These are phyloP conservation scores for Parasteatoda tepidariorum DNA, from an alignment of 1,140 invertebrate genomes.

Conservation along the genomic window DNA sequence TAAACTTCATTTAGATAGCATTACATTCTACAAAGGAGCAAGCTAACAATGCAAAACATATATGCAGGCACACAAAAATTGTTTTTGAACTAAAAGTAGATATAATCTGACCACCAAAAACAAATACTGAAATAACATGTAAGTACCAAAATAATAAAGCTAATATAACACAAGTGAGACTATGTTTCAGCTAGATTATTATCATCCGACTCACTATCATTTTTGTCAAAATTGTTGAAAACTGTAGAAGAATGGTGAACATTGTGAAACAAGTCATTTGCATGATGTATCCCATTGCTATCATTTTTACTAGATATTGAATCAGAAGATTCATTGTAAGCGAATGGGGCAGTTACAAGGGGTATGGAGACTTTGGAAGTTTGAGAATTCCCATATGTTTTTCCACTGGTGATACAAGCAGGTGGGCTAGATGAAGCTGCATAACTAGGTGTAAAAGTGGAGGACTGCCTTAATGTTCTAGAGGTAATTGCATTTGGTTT, in stretches of 20 bases:
- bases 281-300: not conserved
- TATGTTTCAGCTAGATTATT: slow-evolving; percentile 14
- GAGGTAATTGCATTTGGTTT: slow-evolving; percentile 48
- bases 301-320: not conserved
- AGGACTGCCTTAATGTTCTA: slow-evolving; percentile 32
- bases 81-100: no score
- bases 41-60: no score
- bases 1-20: no score
- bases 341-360: slow-evolving; percentile 43
- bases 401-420: slow-evolving; percentile 30
- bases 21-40: no score
- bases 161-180: no score
- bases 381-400: slow-evolving; percentile 10
- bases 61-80: no score
- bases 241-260: not conserved
- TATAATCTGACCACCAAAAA: no score
- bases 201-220: slow-evolving; percentile 35
- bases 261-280: not conserved
- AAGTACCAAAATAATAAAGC: no score
- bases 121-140: no score
- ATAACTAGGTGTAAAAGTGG: slow-evolving; percentile 8
- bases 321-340: not conserved
- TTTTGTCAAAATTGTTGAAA: not conserved
- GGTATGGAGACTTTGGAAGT: slow-evolving; percentile 46
- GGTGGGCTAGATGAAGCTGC: slow-evolving; percentile 17